phyloP scores from a whole-genome alignment of 2,888 invertebrate genomes.

The Apotomis betuletana region DNA sequence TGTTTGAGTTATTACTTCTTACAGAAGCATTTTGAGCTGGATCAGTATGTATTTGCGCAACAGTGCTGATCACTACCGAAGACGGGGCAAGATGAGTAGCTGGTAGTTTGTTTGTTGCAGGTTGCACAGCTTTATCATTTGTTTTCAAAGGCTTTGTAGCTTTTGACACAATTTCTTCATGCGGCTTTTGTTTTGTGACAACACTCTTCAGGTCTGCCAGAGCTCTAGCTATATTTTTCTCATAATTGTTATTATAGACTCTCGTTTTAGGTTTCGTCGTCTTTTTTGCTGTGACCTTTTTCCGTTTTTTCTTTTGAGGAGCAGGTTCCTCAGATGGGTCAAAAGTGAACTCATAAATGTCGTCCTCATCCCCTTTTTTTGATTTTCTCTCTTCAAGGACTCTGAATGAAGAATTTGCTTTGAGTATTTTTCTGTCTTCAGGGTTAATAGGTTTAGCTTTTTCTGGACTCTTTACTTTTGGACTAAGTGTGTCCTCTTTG shows the following conservation, averaged over 20 bases:
- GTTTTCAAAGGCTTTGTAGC: background rate
- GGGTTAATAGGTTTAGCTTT: slow-evolving; percentile 40
- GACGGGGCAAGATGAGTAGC: background rate
- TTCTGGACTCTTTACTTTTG: slow-evolving; percentile 16
- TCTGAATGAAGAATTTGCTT: slow-evolving; percentile 60
- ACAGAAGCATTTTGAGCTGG: slow-evolving; percentile 60
- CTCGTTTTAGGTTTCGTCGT: slow-evolving; percentile 61
- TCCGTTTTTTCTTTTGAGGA: slow-evolving; percentile 71
- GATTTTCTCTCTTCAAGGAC: slow-evolving; percentile 61
- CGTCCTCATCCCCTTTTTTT: slow-evolving; percentile 57
- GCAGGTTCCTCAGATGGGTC: slow-evolving; percentile 76
- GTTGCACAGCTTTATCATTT: slow-evolving; percentile 45
- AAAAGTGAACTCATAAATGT: slow-evolving; percentile 78
- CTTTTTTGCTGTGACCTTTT: slow-evolving; percentile 59
- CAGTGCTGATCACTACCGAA: slow-evolving; percentile 22
- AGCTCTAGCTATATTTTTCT: slow-evolving; percentile 69
- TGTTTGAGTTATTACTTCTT: slow-evolving; percentile 24
- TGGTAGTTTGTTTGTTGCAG: slow-evolving; percentile 12
- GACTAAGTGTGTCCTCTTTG: slow-evolving; percentile 39
- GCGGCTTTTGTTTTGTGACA: slow-evolving; percentile 46
- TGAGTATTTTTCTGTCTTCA: slow-evolving; percentile 46
- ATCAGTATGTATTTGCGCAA: slow-evolving; percentile 26
- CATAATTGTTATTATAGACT: slow-evolving; percentile 65
- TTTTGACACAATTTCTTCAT: background rate
- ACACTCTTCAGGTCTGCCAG: slow-evolving; percentile 63